Evolutionary conservation across 2,797 vertebrate genomes (phyloP).

Genomic region (Calcarius lapponicus): DNA sequence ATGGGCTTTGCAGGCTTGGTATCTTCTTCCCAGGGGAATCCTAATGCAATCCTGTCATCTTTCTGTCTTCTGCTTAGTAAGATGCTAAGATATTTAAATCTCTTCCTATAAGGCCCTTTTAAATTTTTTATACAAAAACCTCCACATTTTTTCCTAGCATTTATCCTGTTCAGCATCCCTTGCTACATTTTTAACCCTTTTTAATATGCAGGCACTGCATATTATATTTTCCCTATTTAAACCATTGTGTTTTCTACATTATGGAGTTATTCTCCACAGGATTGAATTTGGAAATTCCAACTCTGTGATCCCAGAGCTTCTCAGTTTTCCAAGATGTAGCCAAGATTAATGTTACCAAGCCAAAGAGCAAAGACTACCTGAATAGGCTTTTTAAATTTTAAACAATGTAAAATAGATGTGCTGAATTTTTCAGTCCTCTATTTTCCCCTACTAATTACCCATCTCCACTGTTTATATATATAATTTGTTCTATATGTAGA

Average conservation of each 20-base stretch:
- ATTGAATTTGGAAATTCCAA: not conserved
- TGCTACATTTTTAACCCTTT: not conserved
- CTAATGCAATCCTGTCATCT: not conserved
- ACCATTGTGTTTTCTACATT: not conserved
- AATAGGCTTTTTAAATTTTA: not conserved
- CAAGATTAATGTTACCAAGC: not conserved
- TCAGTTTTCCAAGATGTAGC: not conserved
- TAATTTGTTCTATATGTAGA: not conserved
- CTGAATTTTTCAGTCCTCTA: not conserved
- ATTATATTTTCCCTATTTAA: not conserved
- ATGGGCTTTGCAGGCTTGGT: not conserved
- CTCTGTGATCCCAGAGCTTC: not conserved
- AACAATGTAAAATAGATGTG: not conserved
- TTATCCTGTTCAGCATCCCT: not conserved
- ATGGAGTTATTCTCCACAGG: not conserved
- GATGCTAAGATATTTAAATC: slow-evolving; percentile 5
- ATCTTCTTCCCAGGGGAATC: slow-evolving; percentile 1
- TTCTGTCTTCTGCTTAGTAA: not conserved
- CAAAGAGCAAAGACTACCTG: not conserved
- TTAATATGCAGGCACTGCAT: not conserved
- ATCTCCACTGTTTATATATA: not conserved
- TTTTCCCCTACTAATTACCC: not conserved
- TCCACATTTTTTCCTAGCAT: not conserved
- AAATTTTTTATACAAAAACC: not conserved
- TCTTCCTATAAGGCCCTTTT: not conserved